Evolutionary conservation across 1,140 invertebrate genomes (phyloP).

Genomic region (Diploscapter pachys): DNA sequence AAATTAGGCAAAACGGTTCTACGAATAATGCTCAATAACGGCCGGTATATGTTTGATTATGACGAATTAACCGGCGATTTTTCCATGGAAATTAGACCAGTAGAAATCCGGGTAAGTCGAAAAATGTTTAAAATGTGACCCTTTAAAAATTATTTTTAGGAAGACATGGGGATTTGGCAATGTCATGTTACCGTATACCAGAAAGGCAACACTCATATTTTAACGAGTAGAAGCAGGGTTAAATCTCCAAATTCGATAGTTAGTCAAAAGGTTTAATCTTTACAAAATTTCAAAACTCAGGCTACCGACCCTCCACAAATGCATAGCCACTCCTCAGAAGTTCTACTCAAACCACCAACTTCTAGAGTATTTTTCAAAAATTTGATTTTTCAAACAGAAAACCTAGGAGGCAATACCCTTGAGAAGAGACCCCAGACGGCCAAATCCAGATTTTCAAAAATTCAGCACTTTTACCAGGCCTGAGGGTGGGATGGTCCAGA

Average conservation of each 20-base stretch:
- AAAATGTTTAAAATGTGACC: not conserved
- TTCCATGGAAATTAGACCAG: conserved; percentile 35
- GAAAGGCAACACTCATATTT: conserved; percentile 20
- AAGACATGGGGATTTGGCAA: conserved; percentile 34
- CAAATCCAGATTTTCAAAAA: not conserved
- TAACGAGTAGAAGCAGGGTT: conserved; percentile 26
- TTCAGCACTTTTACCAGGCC: conserved; percentile 2
- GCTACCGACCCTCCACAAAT: not conserved
- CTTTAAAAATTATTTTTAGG: conserved; percentile 20
- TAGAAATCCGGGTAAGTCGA: conserved; percentile 21
- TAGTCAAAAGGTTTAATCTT: conserved; percentile 1
- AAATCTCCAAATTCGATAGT: conserved; percentile 1
- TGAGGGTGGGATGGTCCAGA: conserved; percentile 5
- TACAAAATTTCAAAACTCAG: not conserved
- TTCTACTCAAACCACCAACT: not conserved
- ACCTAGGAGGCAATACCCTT: not conserved
- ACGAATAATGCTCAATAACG: conserved; percentile 27
- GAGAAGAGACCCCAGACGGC: not conserved
- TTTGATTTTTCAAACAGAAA: not conserved
- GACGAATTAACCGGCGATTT: conserved; percentile 37
- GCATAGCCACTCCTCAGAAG: not conserved
- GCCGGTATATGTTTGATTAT: conserved; percentile 35
- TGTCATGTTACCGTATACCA: conserved; percentile 35
- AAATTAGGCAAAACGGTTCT: conserved; percentile 29
- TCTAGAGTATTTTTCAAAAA: not conserved